phyloP scores from a whole-genome alignment of 2,113 vertebrate species.

The Craseonycteris thonglongyai region DNA sequence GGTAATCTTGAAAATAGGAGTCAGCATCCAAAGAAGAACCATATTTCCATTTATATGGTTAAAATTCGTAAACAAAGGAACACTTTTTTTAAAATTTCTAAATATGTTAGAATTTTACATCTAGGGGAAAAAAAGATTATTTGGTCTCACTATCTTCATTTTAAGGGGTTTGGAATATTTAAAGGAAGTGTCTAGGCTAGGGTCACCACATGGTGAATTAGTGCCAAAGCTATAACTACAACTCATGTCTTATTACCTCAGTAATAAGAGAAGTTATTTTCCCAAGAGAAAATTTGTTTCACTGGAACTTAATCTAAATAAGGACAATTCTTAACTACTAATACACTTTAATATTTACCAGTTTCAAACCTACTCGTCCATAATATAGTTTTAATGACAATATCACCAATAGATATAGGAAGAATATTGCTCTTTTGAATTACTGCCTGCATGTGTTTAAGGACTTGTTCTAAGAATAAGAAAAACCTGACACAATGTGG shows the following conservation, averaged over 20 bases:
- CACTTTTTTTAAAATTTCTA: not conserved
- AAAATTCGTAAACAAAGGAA: not conserved
- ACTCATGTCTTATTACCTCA: not conserved
- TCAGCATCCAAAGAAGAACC: not conserved
- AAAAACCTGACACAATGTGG: not conserved
- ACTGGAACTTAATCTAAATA: not conserved
- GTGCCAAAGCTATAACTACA: not conserved
- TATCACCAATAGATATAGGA: not conserved
- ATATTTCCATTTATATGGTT: not conserved
- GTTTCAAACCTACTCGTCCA: not conserved
- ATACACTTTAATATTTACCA: not conserved
- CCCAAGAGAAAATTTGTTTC: not conserved
- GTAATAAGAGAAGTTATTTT: not conserved
- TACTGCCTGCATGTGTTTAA: not conserved
- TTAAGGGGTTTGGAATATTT: not conserved
- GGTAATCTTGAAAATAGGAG: not conserved
- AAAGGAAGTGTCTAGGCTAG: not conserved
- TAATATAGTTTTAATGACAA: not conserved
- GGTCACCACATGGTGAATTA: not conserved
- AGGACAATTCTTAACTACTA: not conserved
- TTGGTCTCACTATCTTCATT: not conserved
- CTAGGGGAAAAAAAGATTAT: not conserved
- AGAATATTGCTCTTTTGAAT: not conserved
- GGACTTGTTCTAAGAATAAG: not conserved
- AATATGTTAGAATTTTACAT: not conserved